These are phyloP conservation scores for Amniataba percoides DNA, from an alignment of 2,797 vertebrate genomes.

Conservation along the genomic window DNA sequence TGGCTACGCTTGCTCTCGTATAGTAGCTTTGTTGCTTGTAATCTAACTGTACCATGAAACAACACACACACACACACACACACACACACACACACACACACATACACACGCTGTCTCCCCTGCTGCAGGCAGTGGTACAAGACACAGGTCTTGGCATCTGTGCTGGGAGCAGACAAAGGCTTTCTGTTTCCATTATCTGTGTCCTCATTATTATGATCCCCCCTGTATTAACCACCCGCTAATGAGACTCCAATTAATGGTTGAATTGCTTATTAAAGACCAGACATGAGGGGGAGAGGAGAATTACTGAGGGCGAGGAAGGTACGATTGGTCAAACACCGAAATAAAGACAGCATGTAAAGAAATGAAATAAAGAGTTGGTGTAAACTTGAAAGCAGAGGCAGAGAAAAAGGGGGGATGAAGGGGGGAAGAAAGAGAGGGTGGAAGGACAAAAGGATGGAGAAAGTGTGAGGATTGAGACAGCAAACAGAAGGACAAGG, in stretches of 20 bases:
- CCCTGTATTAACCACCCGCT: slow-evolving; percentile 72
- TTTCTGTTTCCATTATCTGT: slow-evolving; percentile 70
- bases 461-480: slow-evolving; percentile 67
- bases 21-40: slow-evolving; percentile 25
- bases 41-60: slow-evolving; percentile 18
- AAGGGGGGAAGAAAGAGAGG: slow-evolving; percentile 33
- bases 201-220: slow-evolving; percentile 76
- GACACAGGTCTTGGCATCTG: slow-evolving; percentile 50
- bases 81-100: slow-evolving; percentile 20
- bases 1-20: slow-evolving; percentile 11
- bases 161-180: slow-evolving; percentile 57
- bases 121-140: slow-evolving; percentile 38
- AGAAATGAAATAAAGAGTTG: slow-evolving; percentile 35
- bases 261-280: slow-evolving; percentile 73
- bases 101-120: slow-evolving; percentile 24
- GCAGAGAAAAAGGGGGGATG: slow-evolving; percentile 33
- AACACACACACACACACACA: slow-evolving; percentile 27
- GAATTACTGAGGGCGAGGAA: slow-evolving; percentile 29
- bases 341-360: slow-evolving; percentile 34
- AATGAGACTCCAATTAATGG: slow-evolving; percentile 79
- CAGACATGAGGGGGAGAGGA: slow-evolving; percentile 50
- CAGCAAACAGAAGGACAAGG: slow-evolving; percentile 56
- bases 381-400: slow-evolving; percentile 43
- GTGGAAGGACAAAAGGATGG: slow-evolving; percentile 40
- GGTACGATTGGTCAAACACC: slow-evolving; percentile 31